Conservation (phyloP, 2,113 vertebrate genomes). For the Corythornis vintsioides region DNA sequence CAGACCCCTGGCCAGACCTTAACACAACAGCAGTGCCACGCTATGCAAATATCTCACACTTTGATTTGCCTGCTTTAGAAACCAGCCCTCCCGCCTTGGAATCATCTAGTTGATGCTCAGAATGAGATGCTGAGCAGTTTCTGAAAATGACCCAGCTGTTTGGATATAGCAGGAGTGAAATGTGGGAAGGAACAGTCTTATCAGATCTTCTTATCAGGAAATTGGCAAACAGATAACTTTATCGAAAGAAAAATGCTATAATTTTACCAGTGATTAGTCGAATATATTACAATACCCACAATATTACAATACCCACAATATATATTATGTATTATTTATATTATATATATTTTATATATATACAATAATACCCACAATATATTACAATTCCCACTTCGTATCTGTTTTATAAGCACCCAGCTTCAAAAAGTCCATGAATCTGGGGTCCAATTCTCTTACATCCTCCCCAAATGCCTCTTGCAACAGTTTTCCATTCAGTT, state of each 20-base stretch:
- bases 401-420: neutral
- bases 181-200: slow-evolving; percentile 12
- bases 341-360: too few relatives aligned
- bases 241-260: neutral
- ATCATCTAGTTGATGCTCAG: neutral
- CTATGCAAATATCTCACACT: neutral
- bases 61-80: neutral
- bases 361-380: neutral
- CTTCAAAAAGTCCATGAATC: neutral
- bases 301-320: neutral
- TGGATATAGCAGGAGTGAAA: neutral
- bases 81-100: neutral
- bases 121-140: neutral
- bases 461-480: neutral
- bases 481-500: slow-evolving; percentile 30
- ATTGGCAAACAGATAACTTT: neutral
- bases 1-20: neutral
- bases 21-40: neutral
- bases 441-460: neutral
- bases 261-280: neutral
- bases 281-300: neutral
- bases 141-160: neutral
- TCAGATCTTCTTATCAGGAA: slow-evolving; percentile 27
- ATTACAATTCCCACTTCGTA: neutral
- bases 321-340: too few relatives aligned